These are phyloP conservation scores for Drosophila atripex DNA, from an alignment of 2,888 invertebrate genomes.

Conservation along the genomic window DNA sequence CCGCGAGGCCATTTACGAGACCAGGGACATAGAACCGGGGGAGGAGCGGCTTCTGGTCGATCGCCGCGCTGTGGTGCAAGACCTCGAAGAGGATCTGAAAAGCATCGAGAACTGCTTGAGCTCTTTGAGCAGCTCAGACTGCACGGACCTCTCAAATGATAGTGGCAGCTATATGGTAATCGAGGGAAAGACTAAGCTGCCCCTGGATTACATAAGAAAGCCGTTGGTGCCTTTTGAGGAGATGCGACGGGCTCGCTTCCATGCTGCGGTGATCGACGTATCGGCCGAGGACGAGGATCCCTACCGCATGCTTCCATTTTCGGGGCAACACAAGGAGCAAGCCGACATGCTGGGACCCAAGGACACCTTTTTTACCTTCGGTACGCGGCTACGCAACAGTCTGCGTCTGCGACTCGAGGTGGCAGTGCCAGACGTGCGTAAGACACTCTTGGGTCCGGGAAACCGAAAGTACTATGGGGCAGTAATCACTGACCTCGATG, in stretches of 20 bases:
- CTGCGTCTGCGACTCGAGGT: conserved; percentile 81
- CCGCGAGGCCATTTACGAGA: conserved; percentile 64
- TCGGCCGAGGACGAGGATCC: conserved; percentile 78
- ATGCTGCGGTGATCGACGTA: conserved; percentile 72
- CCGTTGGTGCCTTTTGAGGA: conserved; percentile 83
- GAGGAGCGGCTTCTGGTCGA: conserved; percentile 70
- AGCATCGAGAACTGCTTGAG: conserved; percentile 82
- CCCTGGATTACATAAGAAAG: conserved; percentile 82
- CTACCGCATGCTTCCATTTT: conserved; percentile 79
- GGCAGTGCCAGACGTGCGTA: conserved; percentile 64
- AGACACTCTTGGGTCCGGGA: conserved; percentile 72
- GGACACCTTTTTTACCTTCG: conserved; percentile 82
- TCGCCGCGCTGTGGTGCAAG: conserved; percentile 62
- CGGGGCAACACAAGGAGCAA: conserved; percentile 81
- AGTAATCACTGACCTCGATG: conserved; percentile 82
- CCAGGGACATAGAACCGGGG: conserved; percentile 51
- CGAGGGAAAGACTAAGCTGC: conserved; percentile 80
- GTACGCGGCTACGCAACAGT: conserved; percentile 78
- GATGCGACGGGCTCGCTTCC: conserved; percentile 78
- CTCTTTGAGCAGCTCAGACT: conserved; percentile 81
- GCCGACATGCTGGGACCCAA: conserved; percentile 63
- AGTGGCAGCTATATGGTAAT: conserved; percentile 82
- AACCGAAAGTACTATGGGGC: conserved; percentile 65
- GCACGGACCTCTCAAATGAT: conserved; percentile 82
- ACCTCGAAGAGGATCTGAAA: conserved; percentile 79